Evolutionary conservation across 2,797 vertebrate species (phyloP), one percentile per base, ranked within the genome.

Genomic region (Artibeus lituratus): DNA sequence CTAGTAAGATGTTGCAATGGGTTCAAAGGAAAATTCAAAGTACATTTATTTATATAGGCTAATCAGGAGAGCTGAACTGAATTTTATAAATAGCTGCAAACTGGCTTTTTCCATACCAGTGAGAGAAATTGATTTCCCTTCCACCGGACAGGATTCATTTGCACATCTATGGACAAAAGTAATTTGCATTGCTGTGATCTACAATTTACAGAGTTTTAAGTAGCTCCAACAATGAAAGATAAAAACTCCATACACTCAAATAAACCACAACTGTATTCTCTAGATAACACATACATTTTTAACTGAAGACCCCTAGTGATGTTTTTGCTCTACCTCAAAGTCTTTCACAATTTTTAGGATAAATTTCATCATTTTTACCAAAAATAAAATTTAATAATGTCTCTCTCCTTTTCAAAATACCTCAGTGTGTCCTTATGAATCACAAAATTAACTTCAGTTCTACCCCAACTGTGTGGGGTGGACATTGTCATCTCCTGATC

Each of bases 121-220:
- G 19, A 86, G 19, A 74, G 18, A 92, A 85, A 94, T 74, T 81
- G 69, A 89, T 94, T 94, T 94, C 81, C 78, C 74, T 67, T 87
- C 67, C 49, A 44, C 55, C 35, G 69, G 29, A 92, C 29, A 81
- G 76, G 87, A 92, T 92, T 91, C 72, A 73, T 91, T 84, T 88
- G 51, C 72, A 91, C 35, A 76, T 93, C 91, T 91, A 67, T 91
- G 62, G 59, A 88, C 47, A 83, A 88, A 55, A 92, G 47, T 85
- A 26, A 80, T 94, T 92, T 85, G 22, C 29, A 67, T 65, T 91
- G 55, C 65, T 7, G 0, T 44, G 44, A 90, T 84, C 22, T 21
- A 85, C 39, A 85, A 80, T 67, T 73, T 85, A 67, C 49, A 74
- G 77, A 76, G n/a, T 84, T 94, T 87, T 92, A 85, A 94, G 59